Evolutionary conservation across 2,888 invertebrate genomes (phyloP), one percentile per base, ranked within the genome.

Genomic region (Chrysolina americana): DNA sequence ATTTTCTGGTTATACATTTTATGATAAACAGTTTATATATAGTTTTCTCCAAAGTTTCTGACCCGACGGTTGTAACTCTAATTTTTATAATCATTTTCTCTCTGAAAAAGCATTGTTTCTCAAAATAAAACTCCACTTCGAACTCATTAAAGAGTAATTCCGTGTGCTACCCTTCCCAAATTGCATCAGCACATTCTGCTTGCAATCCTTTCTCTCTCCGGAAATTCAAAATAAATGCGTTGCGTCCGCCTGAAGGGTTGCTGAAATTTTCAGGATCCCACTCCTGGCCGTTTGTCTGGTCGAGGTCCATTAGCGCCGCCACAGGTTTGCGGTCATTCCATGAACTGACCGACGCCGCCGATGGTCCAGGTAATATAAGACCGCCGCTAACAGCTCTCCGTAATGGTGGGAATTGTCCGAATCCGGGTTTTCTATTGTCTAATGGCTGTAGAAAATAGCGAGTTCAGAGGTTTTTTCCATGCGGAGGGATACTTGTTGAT

Each of bases 261-360:
- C 56, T 74, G 71, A 72, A 75, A 77, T 68, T 72, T 77, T 71
- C 73, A 73, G 59, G 70, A 41, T 56, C 68, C 68, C 70, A 62
- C 64, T 41, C 68, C 64, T 41, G 15, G 19, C 56, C 68, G 59
- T 64, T 68, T 59, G 68, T 71, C 65, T 68, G 68, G 70, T 63
- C 70, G 72, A 21, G 64, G 70, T 73, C 73, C 77, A 75, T 77
- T 77, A 77, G 73, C 71, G 70, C 69, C 63, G 50, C 77, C 77
- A 71, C 77, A 75, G 75, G 71, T 75, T 75, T 75, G 77, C 68
- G 77, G 77, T 71, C 73, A 44, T 71, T 74, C 68, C 75, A 70
- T 72, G 71, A 74, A 74, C 77, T 74, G 71, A 75, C 77, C 73
- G 50, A 56, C 47, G 68, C 64, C 50, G 73, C 62, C 63, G 65